Base-by-base conservation (phyloP, 2,113 vertebrate genomes). In the Speoplatyrhinus poulsoni region DNA sequence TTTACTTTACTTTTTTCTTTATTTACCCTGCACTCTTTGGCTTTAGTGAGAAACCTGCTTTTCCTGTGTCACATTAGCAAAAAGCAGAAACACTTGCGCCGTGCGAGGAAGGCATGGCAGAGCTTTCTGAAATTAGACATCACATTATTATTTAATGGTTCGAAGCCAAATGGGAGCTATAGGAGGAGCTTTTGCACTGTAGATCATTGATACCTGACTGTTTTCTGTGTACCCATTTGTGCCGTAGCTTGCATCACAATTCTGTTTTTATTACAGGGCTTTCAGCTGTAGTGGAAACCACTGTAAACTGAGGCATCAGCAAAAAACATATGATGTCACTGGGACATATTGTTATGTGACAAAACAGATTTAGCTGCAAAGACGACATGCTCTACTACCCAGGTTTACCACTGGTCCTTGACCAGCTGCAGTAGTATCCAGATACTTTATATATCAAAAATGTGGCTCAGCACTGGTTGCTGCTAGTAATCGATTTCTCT, bases 401-500 rank as follows among this genome's bases (percentile, higher is more conserved):
- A 26, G 36, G 36, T 41, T 41, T 41, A 7, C 1, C 26, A 26
- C 26, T 26, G 26, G 26, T 26, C 26, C 26, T 26, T 26, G 26
- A 26, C 26, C 26, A 26, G 26, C 26, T 2, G 2, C 26, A 26
- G 26, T 26, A 26, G 2, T 41, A 8, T 41, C 36, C 36, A 41
- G 36, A 41, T 41, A 33, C 4, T 63, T 62, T 57, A 3, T 12
- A 6, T 17, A 6, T 48, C 16, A n/a, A 57, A 26, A 26, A 52
- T 64, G 26, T 48, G 53, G 26, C 12, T 50, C 11, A 6, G 57
- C 32, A 16, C 49, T 46, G 59, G 48, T 47, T 1, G 46, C 60
- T 17, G 60, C 17, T 58, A 16, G 47, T 68, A 71, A 76, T 81
- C 66, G 76, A 84, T 74, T 66, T 6, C 58, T 46, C 9, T 36